Base-by-base conservation (phyloP, 2,797 vertebrate genomes). In the Sebastes kiyomatsui region DNA sequence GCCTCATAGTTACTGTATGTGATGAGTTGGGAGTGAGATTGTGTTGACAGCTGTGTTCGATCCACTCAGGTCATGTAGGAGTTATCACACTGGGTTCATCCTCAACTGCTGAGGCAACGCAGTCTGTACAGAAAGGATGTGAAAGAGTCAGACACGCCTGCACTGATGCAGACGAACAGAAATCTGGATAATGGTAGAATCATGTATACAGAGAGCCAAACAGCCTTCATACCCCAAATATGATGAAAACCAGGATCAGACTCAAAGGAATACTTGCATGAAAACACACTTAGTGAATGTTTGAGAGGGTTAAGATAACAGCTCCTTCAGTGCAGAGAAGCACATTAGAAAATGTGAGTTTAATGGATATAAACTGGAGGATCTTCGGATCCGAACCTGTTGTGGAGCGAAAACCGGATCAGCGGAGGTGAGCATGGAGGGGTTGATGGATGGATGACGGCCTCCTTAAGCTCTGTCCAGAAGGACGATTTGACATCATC, bases 401-500 rank as follows among this genome's bases (percentile, higher is more conserved):
- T 28, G 49, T 71, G 11, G 7, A 74, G 27, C 2, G 38, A 11
- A 49, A 1, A 67, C 33, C 5, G 6, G 7, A 46, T 20, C n/a
- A 7, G 22, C 14, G 42, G 64, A 87, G 77, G 79, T 14, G 80
- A 46, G 60, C 10, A 8, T n/a, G 10, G 71, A 72, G 49, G 16
- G 74, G 22, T 10, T 35, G 72, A 71, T 23, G 67, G 67, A 46
- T 16, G 61, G 33, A 64, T 38, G 69, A 49, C 4, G 64, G 75
- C 79, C 69, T 78, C 67, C 69, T 70, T 85, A 82, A 87, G 67
- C 83, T 89, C 61, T 33, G 67, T 69, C 75, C 61, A 67, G 70
- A 38, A 66, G 77, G 85, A 81, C 16, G 13, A 28, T 70, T 72
- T 83, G 69, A 90, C 83, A 65, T 79, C 72, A 87, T 88, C 77